phyloP scores from a whole-genome alignment of 2,797 vertebrate species.

The Sphenodon punctatus region DNA sequence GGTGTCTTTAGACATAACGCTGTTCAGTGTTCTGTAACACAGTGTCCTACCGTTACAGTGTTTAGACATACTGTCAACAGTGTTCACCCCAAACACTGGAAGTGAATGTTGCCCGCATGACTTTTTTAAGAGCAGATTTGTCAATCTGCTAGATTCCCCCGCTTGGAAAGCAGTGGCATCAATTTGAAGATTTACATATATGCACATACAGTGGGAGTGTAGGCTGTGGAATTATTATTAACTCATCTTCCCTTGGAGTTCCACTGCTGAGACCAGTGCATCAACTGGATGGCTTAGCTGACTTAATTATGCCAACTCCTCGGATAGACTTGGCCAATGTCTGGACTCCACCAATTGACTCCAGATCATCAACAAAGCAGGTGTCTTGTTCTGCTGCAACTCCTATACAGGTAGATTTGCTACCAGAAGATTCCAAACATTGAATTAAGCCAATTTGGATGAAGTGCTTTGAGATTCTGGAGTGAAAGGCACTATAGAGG shows the following conservation, averaged over 20 bases:
- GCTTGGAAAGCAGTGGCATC: too few relatives aligned
- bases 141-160: too few relatives aligned
- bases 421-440: fast-evolving
- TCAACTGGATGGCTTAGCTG: too few relatives aligned
- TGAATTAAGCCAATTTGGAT: background rate
- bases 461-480: background rate
- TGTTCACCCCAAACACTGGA: too few relatives aligned
- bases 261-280: too few relatives aligned
- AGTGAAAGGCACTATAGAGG: fast-evolving
- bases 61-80: too few relatives aligned
- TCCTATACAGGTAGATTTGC: background rate
- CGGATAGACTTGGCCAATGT: background rate
- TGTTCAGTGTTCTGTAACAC: too few relatives aligned
- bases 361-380: background rate
- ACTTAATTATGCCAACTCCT: fast-evolving
- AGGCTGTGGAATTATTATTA: background rate
- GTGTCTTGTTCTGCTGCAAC: background rate
- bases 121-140: too few relatives aligned
- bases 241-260: background rate
- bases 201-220: fast-evolving
- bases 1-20: too few relatives aligned
- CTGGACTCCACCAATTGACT: background rate
- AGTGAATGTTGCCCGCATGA: too few relatives aligned
- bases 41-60: too few relatives aligned
- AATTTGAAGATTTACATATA: too few relatives aligned